Percentiles rank a stretch among this genome's conserved stretches.
phyloP scores from a whole-genome alignment of 2,797 vertebrate genomes.

The Coluber constrictor region DNA sequence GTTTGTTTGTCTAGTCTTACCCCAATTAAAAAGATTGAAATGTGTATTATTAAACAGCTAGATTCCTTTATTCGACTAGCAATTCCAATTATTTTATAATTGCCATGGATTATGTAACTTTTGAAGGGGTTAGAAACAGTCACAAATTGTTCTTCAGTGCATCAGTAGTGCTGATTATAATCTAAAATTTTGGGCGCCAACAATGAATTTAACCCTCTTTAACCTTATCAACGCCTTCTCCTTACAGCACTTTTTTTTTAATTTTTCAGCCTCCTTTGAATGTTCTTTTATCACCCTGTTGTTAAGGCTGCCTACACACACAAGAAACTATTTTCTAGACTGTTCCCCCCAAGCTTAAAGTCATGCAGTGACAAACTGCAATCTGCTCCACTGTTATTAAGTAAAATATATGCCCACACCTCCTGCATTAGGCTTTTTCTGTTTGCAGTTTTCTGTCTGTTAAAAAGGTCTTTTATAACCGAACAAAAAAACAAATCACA shows the following conservation, averaged over 20 bases:
- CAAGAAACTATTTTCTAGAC: constrained; percentile 19
- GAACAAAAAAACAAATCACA: constrained; percentile 1
- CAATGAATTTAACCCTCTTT: not conserved
- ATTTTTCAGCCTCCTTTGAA: constrained; percentile 2
- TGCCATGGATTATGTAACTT: not conserved
- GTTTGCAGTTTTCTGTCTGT: constrained; percentile 20
- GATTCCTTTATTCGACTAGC: not conserved
- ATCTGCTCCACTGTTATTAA: constrained; percentile 23
- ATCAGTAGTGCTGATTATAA: not conserved
- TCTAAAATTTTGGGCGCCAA: not conserved
- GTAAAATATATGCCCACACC: constrained; percentile 17
- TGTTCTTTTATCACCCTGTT: constrained; percentile 11
- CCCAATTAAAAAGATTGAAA: not conserved
- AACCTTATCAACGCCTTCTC: not conserved
- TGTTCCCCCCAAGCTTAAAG: not conserved
- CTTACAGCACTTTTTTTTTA: not conserved
- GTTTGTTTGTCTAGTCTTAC: not conserved
- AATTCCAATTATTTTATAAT: not conserved
- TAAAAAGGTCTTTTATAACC: constrained; percentile 5
- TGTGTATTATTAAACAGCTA: not conserved
- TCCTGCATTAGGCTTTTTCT: constrained; percentile 9
- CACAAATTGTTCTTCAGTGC: not conserved
- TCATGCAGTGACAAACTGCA: constrained; percentile 18
- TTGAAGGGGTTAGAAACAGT: not conserved
- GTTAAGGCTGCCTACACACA: constrained; percentile 9